Percentiles rank a stretch among this genome's conserved stretches.
Evolutionary conservation across 2,113 vertebrate species (phyloP).

Genomic region (Arizona elegans): DNA sequence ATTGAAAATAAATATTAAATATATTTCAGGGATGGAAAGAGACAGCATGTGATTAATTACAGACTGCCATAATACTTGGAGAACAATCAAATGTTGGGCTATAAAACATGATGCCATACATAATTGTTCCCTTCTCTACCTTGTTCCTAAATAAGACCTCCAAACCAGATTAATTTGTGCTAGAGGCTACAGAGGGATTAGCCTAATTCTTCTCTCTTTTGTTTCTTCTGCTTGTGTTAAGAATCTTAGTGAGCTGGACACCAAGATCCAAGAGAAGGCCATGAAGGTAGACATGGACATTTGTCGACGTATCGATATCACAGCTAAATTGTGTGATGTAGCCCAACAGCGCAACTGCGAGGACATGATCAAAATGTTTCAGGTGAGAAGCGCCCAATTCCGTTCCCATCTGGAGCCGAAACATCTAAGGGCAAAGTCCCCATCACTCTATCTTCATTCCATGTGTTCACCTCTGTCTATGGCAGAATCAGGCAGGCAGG

Average conservation of each 20-base stretch:
- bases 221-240: conserved; percentile 39
- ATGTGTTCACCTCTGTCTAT: background rate
- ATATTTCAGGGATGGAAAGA: background rate
- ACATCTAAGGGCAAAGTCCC: background rate
- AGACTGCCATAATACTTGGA: background rate
- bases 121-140: background rate
- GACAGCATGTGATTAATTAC: background rate
- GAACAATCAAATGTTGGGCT: background rate
- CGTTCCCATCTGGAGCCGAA: background rate
- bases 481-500: conserved; percentile 5
- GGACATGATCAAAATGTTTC: conserved; percentile 94
- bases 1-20: background rate
- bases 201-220: background rate
- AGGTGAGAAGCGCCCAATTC: conserved; percentile 70
- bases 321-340: conserved; percentile 91
- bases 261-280: conserved; percentile 98
- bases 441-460: conserved; percentile 38
- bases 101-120: background rate
- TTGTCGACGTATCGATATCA: conserved; percentile 96
- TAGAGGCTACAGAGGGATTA: background rate
- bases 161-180: background rate
- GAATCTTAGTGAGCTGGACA: conserved; percentile 93
- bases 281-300: conserved; percentile 99
- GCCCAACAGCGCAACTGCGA: conserved; percentile 98
- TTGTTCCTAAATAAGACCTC: background rate